Evolutionary conservation across 2,888 invertebrate species (phyloP).

Genomic region (Campaea margaritaria): DNA sequence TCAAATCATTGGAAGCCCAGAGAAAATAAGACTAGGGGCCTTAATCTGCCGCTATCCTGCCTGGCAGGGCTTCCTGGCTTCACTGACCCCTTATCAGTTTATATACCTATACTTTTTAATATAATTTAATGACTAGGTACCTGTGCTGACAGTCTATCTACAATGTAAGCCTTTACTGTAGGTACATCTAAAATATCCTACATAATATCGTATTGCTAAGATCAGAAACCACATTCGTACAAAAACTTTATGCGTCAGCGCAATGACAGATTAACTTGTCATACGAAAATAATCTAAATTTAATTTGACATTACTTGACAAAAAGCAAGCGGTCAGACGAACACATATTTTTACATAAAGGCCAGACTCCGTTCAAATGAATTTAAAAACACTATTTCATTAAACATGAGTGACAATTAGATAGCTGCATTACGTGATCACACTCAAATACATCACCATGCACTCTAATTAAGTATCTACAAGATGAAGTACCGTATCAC

Average conservation of each 20-base stretch:
- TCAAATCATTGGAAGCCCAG: no score
- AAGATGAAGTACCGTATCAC: background rate
- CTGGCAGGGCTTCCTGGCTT: no score
- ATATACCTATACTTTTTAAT: no score
- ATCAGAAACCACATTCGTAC: background rate
- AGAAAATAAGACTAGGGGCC: no score
- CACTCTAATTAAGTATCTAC: background rate
- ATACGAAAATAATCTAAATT: constrained; percentile 1
- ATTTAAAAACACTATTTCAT: no score
- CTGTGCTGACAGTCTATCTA: no score
- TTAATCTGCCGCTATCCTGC: no score
- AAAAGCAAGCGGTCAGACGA: constrained; percentile 3
- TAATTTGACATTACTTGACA: background rate
- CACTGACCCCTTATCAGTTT: no score
- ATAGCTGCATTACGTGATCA: constrained; percentile 6
- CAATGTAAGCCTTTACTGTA: no score
- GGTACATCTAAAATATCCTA: no score
- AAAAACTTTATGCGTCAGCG: background rate
- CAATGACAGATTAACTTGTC: background rate
- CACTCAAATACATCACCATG: constrained; percentile 1
- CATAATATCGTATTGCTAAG: background rate
- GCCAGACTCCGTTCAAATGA: constrained; percentile 1
- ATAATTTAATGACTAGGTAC: no score
- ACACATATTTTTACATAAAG: background rate
- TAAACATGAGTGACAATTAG: background rate